Evolutionary conservation across 2,113 vertebrate genomes (phyloP), one percentile per base, ranked within the genome.

Genomic region (Odontesthes bonariensis): DNA sequence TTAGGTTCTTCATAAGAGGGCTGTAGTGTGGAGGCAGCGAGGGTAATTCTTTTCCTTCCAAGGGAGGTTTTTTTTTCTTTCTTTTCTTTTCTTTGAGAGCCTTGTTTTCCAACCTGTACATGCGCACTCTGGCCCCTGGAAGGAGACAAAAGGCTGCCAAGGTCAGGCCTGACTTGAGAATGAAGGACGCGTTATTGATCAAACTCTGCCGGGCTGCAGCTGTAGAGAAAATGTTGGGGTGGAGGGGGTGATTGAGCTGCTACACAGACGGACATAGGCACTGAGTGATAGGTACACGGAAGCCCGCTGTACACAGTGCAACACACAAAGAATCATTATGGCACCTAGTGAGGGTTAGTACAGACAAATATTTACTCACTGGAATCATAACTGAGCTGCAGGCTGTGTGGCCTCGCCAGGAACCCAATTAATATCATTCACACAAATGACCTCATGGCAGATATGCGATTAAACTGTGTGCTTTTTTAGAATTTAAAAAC

Each of bases 141-240:
- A 89, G 91, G 88, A 94, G 92, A 94, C 91, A 93, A 93, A 94
- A 93, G 93, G 90, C 94, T 93, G 91, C 88, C 93, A 95, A 94
- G 94, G 94, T 94, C 94, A 92, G 89, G 75, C 81, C 86, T 80
- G 91, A 92, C 89, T 90, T 89, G 89, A 91, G 90, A 89, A 92
- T 90, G 93, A 95, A 94, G 93, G 93, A 94, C 93, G 75, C 69
- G 63, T 92, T 95, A 94, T 94, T 94, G 93, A 95, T 94, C 93
- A 94, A 93, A 93, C 90, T 88, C 89, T 78, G 83, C 83, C 53
- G 87, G 84, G 88, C 92, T 88, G 89, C 85, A 89, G 92, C 90
- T 90, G 81, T 91, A 91, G 81, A 88, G 85, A 75, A 71, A 81
- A 88, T 81, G 81, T 75, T 77, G 61, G 75, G 52, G 65, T 13